A percentile compares a stretch with the other conserved stretches of the same genome.
phyloP scores from a whole-genome alignment of 2,797 vertebrate genomes.

The Pteronotus mesoamericanus region DNA sequence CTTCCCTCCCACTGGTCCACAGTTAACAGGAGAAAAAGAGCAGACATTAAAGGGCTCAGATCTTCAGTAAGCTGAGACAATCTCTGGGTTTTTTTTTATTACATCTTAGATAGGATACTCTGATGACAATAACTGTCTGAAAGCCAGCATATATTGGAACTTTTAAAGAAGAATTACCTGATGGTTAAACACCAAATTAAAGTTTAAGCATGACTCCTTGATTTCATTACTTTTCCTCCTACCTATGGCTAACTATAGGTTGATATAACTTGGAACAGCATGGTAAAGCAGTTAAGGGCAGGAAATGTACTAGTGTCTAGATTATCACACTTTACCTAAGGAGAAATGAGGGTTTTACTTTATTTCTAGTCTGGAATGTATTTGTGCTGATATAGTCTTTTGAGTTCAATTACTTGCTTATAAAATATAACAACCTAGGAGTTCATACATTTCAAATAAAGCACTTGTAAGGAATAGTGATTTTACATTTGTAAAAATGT shows the following conservation, averaged over 20 bases:
- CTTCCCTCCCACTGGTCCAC: background rate
- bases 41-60: background rate
- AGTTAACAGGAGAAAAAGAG: background rate
- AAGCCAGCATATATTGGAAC: background rate
- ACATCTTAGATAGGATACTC: background rate
- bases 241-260: background rate
- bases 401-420: background rate
- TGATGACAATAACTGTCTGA: background rate
- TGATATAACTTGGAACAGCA: background rate
- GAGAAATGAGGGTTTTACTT: background rate
- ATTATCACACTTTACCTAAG: background rate
- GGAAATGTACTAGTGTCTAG: background rate
- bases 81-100: background rate
- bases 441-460: slow-evolving; percentile 12
- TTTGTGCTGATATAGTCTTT: background rate
- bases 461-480: background rate
- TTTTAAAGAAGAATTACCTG: background rate
- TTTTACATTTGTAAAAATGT: background rate
- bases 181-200: background rate
- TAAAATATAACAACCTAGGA: background rate
- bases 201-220: background rate
- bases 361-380: background rate
- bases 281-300: background rate
- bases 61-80: background rate
- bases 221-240: background rate